Conservation (phyloP, 2,113 vertebrate species). For the Amia ocellicauda region DNA sequence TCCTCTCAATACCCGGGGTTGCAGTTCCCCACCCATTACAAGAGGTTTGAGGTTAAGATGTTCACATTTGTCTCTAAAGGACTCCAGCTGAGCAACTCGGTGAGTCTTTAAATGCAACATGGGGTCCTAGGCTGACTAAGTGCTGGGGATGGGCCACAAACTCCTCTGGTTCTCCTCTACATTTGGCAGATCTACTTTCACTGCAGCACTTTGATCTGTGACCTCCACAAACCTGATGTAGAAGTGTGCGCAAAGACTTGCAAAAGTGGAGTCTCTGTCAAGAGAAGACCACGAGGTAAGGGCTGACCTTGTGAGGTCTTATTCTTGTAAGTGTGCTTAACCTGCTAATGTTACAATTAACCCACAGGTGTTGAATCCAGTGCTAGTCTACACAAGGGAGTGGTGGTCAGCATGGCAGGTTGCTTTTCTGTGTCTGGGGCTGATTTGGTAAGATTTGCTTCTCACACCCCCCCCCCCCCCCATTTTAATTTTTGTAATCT, state of each 20-base stretch:
- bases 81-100: conserved; percentile 42
- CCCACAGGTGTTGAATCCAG: too few species aligned
- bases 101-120: conserved; percentile 29
- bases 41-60: conserved; percentile 68
- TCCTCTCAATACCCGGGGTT: conserved; percentile 25
- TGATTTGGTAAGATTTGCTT: too few species aligned
- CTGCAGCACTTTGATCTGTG: conserved; percentile 56
- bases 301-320: too few species aligned
- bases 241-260: conserved; percentile 52
- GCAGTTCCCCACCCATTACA: conserved; percentile 51
- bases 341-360: too few species aligned
- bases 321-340: too few species aligned
- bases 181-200: conserved; percentile 63
- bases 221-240: conserved; percentile 40
- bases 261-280: conserved; percentile 23
- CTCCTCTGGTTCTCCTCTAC: accelerated
- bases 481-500: too few species aligned
- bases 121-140: not conserved
- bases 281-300: conserved; percentile 58
- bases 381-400: too few species aligned
- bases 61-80: conserved; percentile 58
- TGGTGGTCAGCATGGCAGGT: too few species aligned
- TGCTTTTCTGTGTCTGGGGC: too few species aligned
- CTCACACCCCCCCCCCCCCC: too few species aligned
- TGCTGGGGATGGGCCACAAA: not conserved